Evolutionary conservation across 2,113 vertebrate genomes (phyloP).

Genomic region (Condylura cristata): DNA sequence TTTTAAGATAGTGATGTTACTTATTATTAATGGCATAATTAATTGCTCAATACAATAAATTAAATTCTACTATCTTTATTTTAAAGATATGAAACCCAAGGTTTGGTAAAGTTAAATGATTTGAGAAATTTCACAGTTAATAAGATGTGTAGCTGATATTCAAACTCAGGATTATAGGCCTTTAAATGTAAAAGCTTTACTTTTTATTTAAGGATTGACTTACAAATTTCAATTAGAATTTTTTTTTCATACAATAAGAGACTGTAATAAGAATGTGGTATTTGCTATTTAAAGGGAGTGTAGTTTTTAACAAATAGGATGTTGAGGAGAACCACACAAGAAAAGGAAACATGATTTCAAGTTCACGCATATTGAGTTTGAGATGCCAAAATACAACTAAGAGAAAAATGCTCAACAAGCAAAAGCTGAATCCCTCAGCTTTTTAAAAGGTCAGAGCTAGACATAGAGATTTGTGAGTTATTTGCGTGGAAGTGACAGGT

Average conservation of each 20-base stretch:
- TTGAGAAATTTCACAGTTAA: background rate
- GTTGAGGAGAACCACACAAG: background rate
- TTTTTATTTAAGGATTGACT: background rate
- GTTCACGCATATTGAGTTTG: background rate
- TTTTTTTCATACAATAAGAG: background rate
- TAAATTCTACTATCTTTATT: background rate
- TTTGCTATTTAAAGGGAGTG: background rate
- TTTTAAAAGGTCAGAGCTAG: slow-evolving; percentile 28
- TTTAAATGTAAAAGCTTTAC: background rate
- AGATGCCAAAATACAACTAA: background rate
- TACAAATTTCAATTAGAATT: background rate
- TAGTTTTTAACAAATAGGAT: background rate
- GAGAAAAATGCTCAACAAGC: background rate
- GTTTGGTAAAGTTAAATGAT: background rate
- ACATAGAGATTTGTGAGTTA: background rate
- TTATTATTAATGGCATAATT: background rate
- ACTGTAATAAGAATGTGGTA: background rate
- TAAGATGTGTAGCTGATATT: background rate
- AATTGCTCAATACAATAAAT: background rate
- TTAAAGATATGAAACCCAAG: background rate
- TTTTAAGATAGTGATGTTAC: background rate
- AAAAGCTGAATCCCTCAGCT: background rate
- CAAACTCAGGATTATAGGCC: background rate
- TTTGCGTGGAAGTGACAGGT: background rate
- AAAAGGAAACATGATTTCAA: background rate